phyloP scores from a whole-genome alignment of 2,797 vertebrate species.

The Sebastes miniatus region DNA sequence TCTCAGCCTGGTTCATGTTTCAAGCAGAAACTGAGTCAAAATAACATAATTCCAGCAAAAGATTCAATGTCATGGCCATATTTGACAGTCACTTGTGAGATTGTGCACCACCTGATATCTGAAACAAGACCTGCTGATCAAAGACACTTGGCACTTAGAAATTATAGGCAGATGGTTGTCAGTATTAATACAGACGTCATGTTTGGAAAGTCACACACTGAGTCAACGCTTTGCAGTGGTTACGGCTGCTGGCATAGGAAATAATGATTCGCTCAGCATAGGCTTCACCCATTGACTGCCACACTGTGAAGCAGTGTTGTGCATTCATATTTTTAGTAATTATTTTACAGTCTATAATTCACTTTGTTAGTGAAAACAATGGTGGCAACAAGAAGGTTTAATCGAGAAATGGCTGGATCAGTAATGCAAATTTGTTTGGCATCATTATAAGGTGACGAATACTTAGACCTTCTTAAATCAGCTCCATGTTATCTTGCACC shows the following conservation, averaged over 20 bases:
- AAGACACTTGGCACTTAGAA: not conserved
- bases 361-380: not conserved
- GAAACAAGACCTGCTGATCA: not conserved
- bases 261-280: not conserved
- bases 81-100: not conserved
- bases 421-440: not conserved
- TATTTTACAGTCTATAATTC: not conserved
- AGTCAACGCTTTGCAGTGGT: not conserved
- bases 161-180: no score
- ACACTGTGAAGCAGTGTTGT: not conserved
- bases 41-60: not conserved
- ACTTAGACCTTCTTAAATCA: not conserved
- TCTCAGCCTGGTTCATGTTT: conserved; percentile 9
- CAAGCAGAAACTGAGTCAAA: conserved; percentile 7
- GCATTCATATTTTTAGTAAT: not conserved
- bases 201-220: not conserved
- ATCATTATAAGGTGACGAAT: not conserved
- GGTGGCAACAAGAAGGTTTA: not conserved
- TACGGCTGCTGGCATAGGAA: not conserved
- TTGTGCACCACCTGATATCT: not conserved
- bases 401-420: not conserved
- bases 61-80: not conserved
- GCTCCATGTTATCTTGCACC: not conserved
- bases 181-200: not conserved
- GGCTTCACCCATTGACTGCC: not conserved